A percentile compares a stretch with the other conserved stretches of the same genome.
These are phyloP conservation scores for Haplochromis burtoni DNA, from an alignment of 2,113 vertebrate species.

Conservation along the genomic window DNA sequence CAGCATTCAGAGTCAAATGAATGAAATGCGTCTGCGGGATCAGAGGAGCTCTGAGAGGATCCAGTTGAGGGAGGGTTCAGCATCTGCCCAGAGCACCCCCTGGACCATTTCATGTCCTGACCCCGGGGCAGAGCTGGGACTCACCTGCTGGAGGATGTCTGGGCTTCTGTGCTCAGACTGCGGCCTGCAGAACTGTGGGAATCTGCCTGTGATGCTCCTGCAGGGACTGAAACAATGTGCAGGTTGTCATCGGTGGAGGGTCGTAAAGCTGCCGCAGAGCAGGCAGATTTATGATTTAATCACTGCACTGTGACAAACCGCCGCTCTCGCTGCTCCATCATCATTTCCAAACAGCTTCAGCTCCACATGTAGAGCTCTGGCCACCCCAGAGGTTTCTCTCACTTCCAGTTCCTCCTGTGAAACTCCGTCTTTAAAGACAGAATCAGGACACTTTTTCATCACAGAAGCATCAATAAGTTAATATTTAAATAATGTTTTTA, in stretches of 20 bases:
- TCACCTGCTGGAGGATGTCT: neutral
- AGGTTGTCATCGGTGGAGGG: neutral
- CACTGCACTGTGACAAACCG: neutral
- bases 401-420: neutral
- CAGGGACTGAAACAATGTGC: neutral
- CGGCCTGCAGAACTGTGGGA: neutral
- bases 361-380: neutral
- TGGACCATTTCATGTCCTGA: neutral
- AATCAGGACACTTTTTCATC: neutral
- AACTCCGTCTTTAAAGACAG: neutral
- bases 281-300: neutral
- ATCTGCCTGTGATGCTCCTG: neutral
- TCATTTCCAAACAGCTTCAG: neutral
- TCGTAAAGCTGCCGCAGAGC: neutral
- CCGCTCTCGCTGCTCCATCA: neutral
- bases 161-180: neutral
- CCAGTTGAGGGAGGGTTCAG: neutral
- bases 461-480: neutral
- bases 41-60: neutral
- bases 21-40: neutral
- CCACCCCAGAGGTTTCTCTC: neutral
- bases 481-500: neutral
- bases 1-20: neutral
- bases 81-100: rapidly evolving
- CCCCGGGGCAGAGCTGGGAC: neutral